Conservation (phyloP, 2,797 vertebrate genomes). For the Leptatherina wallacei region DNA sequence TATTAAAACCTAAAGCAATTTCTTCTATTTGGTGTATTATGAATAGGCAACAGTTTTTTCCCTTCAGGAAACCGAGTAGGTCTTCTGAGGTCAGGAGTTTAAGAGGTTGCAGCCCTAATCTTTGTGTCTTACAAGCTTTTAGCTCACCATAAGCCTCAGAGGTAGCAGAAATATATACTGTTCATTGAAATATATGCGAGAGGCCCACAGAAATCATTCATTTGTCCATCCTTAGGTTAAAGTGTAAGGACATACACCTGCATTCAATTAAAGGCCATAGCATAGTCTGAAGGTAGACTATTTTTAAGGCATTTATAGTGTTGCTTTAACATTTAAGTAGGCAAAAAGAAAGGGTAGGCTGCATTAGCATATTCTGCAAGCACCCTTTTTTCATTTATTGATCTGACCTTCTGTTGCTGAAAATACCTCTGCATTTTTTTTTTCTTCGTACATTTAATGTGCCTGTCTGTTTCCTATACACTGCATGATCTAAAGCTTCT, state of each 20-base stretch:
- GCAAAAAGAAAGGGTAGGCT: constrained; percentile 56
- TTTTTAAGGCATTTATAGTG: constrained; percentile 50
- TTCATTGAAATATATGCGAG: constrained; percentile 26
- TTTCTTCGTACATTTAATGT: constrained; percentile 34
- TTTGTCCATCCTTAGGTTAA: constrained; percentile 22
- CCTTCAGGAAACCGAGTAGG: constrained; percentile 1
- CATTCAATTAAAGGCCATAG: constrained; percentile 49
- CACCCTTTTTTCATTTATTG: constrained; percentile 74
- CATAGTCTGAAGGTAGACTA: constrained; percentile 26
- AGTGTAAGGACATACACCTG: constrained; percentile 33
- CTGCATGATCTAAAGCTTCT: constrained; percentile 21
- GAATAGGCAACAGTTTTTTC: constrained; percentile 19
- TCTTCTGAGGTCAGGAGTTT: constrained; percentile 33
- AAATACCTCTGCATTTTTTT: constrained; percentile 61
- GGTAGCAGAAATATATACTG: constrained; percentile 17
- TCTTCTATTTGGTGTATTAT: constrained; percentile 21
- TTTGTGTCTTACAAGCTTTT: constrained; percentile 12
- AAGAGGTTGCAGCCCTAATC: constrained; percentile 10
- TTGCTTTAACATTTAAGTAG: constrained; percentile 66
- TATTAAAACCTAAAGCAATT: constrained; percentile 5
- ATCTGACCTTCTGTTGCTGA: constrained; percentile 79
- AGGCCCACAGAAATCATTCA: constrained; percentile 11
- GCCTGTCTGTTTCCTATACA: constrained; percentile 28
- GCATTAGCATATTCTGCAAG: constrained; percentile 64
- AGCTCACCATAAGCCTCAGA: constrained; percentile 14